Evolutionary conservation across 2,797 vertebrate species (phyloP), one percentile per base, ranked within the genome.

Genomic region (Leptatherina wallacei): DNA sequence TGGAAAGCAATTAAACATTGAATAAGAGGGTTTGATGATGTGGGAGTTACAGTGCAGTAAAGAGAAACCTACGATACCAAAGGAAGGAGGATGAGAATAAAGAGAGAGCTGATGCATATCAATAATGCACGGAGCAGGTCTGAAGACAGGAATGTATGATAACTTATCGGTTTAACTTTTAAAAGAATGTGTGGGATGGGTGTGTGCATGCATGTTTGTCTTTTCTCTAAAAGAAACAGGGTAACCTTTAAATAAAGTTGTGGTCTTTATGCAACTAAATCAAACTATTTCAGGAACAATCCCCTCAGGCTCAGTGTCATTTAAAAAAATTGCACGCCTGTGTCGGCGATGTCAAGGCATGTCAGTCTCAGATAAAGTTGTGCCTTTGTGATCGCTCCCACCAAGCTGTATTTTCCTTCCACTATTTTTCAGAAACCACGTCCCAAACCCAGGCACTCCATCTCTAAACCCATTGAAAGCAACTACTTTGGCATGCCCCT

Each of bases 401-500:
- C 42, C 2, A 65, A 80, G 36, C 54, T 51, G 24, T 18, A 18
- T 57, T 16, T 62, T 42, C 7, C 42, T 57, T 69, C 20, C 20
- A 20, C 64, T 42, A 20, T 3, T 59, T 29, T 4, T 20, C 20
- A 99, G 97, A 98, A 97, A 91, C 92, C 95, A 2, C 95, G 97
- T 83, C 55, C 94, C 60, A 99, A 98, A 80, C 94, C 96, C 22
- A 94, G 97, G 32, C 96, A 96, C 1, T 96, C 96, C 56, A 92
- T 98, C 82, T 95, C 97, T 0, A 99, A 98, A 90, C 95, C 94
- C 24, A 95, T 95, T 91, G 97, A 99, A 73, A 98, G 97, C 92
- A 97, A 94, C 94, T 99, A 98, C 84, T 99, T 98, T n/a, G 97
- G 97, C 54, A 93, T 96, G 63, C 97, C 96, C 0, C 88, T 99